These are phyloP conservation scores for Bovichtus diacanthus DNA, from an alignment of 2,797 vertebrate genomes.

Conservation along the genomic window DNA sequence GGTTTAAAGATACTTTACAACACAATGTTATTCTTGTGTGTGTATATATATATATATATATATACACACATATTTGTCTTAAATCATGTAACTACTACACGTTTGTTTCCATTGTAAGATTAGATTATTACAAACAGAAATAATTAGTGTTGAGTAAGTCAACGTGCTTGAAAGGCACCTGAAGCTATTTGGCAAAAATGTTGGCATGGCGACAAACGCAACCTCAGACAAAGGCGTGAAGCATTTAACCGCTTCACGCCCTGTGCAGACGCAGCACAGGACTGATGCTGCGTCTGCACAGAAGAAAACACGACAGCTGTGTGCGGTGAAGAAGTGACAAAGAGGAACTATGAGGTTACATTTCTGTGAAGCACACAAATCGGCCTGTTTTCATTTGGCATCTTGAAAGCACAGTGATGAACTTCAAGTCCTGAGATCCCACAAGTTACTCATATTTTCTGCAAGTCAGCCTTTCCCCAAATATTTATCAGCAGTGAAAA, in stretches of 20 bases:
- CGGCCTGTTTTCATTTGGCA: background rate
- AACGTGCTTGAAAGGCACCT: background rate
- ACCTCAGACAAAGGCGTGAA: background rate
- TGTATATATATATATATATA: too few species aligned
- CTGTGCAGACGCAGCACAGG: too few species aligned
- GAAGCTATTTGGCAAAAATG: background rate
- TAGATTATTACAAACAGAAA: background rate
- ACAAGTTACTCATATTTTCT: background rate
- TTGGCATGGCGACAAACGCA: background rate
- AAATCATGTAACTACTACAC: background rate
- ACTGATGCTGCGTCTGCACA: too few species aligned
- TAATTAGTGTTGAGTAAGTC: background rate
- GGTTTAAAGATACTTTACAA: background rate
- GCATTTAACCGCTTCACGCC: too few species aligned
- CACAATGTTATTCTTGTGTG: too few species aligned
- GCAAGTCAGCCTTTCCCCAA: too few species aligned
- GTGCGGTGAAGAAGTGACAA: background rate
- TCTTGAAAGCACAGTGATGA: background rate
- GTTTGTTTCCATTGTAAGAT: background rate
- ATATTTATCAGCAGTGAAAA: too few species aligned
- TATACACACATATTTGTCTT: too few species aligned
- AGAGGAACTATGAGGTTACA: constrained; percentile 4
- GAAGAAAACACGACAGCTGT: background rate
- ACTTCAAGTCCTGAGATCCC: constrained; percentile 8
- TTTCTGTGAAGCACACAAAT: background rate